Percentiles rank a stretch among this genome's conserved stretches.
Conservation (phyloP, 2,113 vertebrate genomes). For the Sturnus vulgaris region DNA sequence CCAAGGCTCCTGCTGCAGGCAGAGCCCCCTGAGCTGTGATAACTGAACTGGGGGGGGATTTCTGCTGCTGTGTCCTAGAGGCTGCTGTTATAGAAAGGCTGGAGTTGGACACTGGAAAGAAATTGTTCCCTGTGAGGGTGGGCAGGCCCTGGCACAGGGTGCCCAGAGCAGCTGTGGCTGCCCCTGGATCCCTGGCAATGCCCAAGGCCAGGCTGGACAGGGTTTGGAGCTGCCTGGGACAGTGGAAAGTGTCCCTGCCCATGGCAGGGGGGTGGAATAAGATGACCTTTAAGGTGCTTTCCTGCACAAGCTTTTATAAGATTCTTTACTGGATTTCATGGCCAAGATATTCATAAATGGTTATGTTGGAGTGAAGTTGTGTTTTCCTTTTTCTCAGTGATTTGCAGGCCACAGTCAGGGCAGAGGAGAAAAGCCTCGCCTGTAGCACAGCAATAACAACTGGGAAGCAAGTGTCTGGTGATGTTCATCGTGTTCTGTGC, state of each 20-base stretch:
- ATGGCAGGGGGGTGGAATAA: accelerated
- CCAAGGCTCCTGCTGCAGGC: not conserved
- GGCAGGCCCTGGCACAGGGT: not conserved
- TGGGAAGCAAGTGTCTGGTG: constrained; percentile 19
- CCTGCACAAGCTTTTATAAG: not conserved
- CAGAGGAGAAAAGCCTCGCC: not conserved
- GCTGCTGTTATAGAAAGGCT: not conserved
- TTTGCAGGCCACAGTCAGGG: not conserved
- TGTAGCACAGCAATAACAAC: not conserved
- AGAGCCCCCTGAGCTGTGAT: not conserved
- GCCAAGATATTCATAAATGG: not conserved
- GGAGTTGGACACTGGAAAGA: not conserved
- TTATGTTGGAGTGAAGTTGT: not conserved
- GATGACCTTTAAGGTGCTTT: not conserved
- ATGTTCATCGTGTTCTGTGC: constrained; percentile 19
- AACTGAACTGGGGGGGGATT: not conserved
- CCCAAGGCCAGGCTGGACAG: accelerated
- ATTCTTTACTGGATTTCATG: not conserved
- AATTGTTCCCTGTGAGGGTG: not conserved
- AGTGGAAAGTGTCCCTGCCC: not conserved
- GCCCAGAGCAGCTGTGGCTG: not conserved
- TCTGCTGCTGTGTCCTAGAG: not conserved
- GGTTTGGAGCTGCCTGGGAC: accelerated
- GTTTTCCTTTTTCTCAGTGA: not conserved
- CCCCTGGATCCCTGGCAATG: not conserved